These are phyloP conservation scores for Phymanthus crucifer DNA, from an alignment of 92 coral and sea anemone species.

Conservation along the genomic window DNA sequence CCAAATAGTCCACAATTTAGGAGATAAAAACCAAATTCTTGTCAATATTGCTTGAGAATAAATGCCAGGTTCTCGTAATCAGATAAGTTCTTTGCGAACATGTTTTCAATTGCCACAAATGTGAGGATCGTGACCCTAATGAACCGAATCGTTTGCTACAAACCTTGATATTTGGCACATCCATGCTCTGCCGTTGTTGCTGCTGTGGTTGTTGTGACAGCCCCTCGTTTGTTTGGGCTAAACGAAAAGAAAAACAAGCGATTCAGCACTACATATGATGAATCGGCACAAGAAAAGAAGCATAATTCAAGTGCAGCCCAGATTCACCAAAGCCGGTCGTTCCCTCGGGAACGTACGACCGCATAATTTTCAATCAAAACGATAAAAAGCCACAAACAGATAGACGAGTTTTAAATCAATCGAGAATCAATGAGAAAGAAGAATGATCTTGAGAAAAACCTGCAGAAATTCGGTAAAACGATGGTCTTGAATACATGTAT, in stretches of 20 bases:
- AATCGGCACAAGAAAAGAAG: neutral
- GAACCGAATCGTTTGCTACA: neutral
- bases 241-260: constrained; percentile 7
- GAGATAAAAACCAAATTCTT: neutral
- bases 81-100: neutral
- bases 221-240: constrained; percentile 22
- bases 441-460: neutral
- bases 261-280: neutral
- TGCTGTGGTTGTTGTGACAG: constrained; percentile 9
- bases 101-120: neutral
- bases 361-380: neutral
- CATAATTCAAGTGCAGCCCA: neutral
- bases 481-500: constrained; percentile 4
- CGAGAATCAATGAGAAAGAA: neutral
- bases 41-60: neutral
- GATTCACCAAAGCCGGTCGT: neutral
- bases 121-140: neutral
- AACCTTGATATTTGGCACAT: constrained; percentile 10
- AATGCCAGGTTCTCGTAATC: neutral
- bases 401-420: neutral
- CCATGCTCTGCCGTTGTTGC: constrained; percentile 8
- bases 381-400: neutral
- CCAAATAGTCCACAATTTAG: neutral
- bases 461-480: neutral
- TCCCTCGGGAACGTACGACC: neutral